Percentiles rank a stretch among this genome's conserved stretches.
phyloP scores from a whole-genome alignment of 2,113 vertebrate species.

The Vulpes lagopus region DNA sequence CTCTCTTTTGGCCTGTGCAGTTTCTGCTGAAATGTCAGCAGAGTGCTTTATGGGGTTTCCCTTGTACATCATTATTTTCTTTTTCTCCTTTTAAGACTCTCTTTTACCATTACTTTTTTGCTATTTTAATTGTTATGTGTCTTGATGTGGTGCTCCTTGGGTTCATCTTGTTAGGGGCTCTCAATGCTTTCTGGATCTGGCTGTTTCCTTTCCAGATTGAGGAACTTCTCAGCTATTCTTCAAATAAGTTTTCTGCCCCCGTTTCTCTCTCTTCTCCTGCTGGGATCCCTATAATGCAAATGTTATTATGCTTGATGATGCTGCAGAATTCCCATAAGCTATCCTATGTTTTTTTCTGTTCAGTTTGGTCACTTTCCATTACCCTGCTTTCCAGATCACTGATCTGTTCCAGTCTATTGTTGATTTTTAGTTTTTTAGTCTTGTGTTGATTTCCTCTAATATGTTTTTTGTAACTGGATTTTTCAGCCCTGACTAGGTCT shows the following conservation, averaged over 20 bases:
- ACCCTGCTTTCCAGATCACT: not conserved
- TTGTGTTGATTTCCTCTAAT: not conserved
- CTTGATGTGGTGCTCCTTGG: not conserved
- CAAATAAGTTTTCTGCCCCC: not conserved
- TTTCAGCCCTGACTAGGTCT: not conserved
- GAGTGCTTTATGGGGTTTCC: not conserved
- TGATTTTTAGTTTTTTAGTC: not conserved
- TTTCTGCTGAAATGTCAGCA: not conserved
- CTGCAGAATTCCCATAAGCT: not conserved
- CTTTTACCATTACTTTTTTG: not conserved
- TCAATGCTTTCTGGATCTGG: not conserved
- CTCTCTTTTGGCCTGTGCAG: not conserved
- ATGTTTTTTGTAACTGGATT: not conserved
- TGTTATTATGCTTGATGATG: not conserved
- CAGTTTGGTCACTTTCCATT: not conserved
- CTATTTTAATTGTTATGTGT: not conserved
- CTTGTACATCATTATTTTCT: not conserved
- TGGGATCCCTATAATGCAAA: not conserved
- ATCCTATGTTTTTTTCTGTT: not conserved
- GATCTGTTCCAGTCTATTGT: not conserved
- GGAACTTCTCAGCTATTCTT: not conserved
- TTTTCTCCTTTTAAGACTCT: not conserved
- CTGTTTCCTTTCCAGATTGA: not conserved
- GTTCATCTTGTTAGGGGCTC: not conserved
- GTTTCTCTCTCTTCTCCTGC: not conserved